Percentiles rank a stretch among this genome's conserved stretches.
These are phyloP conservation scores for Ceratina australensis DNA, from an alignment of 1,140 invertebrate species.

Conservation along the genomic window DNA sequence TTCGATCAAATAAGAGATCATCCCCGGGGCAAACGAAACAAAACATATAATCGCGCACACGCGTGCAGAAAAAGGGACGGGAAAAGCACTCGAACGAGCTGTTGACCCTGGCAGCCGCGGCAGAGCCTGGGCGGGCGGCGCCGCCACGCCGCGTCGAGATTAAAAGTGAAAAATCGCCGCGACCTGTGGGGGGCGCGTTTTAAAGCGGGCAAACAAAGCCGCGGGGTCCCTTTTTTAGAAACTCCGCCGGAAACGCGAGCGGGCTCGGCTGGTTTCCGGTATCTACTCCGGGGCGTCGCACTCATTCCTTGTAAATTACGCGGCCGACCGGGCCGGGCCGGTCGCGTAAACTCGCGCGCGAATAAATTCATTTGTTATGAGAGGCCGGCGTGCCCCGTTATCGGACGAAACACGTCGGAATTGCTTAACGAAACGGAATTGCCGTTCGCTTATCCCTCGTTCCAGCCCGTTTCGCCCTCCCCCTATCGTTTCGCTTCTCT, in stretches of 20 bases:
- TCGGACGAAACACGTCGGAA: conserved; percentile 60
- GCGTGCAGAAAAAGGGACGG: background rate
- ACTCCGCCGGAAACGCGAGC: conserved; percentile 52
- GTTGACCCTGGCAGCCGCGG: conserved; percentile 6
- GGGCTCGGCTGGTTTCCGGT: conserved; percentile 42
- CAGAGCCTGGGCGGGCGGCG: background rate
- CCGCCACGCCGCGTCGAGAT: conserved; percentile 14
- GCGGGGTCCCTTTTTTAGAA: conserved; percentile 30
- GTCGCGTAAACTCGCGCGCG: conserved; percentile 57
- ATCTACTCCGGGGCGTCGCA: conserved; percentile 43
- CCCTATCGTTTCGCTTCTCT: background rate
- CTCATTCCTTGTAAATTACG: conserved; percentile 56
- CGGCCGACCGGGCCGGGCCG: conserved; percentile 19
- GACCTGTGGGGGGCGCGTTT: conserved; percentile 25
- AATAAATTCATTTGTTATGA: conserved; percentile 67
- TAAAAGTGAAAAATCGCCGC: conserved; percentile 47
- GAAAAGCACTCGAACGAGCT: conserved; percentile 9
- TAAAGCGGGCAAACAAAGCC: conserved; percentile 38
- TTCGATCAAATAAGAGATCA: conserved; percentile 9
- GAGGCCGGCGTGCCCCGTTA: conserved; percentile 53
- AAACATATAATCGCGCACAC: background rate
- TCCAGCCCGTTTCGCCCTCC: conserved; percentile 5
- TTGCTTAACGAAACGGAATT: conserved; percentile 68
- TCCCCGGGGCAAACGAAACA: background rate
- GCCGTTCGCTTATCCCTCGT: conserved; percentile 30